Evolutionary conservation across 2,888 invertebrate genomes (phyloP), one percentile per base, ranked within the genome.

Genomic region (Agapostemon virescens): DNA sequence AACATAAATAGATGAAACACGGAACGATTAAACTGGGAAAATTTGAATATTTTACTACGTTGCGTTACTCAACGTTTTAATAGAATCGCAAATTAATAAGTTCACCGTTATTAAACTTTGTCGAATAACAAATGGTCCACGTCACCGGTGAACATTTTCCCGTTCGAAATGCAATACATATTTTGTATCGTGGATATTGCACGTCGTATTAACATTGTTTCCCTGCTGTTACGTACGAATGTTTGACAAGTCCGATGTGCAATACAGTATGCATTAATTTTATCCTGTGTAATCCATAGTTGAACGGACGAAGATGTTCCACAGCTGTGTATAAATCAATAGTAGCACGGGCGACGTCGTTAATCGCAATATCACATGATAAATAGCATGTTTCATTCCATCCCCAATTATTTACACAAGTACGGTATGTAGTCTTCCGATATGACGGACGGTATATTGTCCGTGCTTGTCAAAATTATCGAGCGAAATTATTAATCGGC

Each of bases 401-500:
- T 58, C 63, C 67, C 66, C 69, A 63, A 73, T 74, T 73, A 85
- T 85, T 84, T 84, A 85, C 74, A 80, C 84, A 79, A 75, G 83
- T 75, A 75, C 66, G 69, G 69, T 58, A 77, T 42, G 74, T 70
- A 78, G 63, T 71, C 69, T 73, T 66, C 75, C 81, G 79, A 74
- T 76, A 69, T 84, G 82, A 84, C 80, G 69, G 72, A 80, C 79
- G 84, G 77, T 84, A 74, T 77, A 77, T 84, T 79, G 78, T 66
- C 68, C 61, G 61, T 49, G 55, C 69, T 84, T 79, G 84, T 86
- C 86, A 86, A 85, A 88, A 86, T 88, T 86, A 87, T 88, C 85
- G 85, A 86, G 84, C 82, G 78, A 82, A 83, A 82, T 85, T 85
- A 86, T 88, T 85, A 85, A 88, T 87, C 83, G 71, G 74, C 69